Percentiles rank a stretch among this genome's conserved stretches.
These are phyloP conservation scores for Drosophila teissieri DNA, from an alignment of 1,140 invertebrate genomes.

Conservation along the genomic window DNA sequence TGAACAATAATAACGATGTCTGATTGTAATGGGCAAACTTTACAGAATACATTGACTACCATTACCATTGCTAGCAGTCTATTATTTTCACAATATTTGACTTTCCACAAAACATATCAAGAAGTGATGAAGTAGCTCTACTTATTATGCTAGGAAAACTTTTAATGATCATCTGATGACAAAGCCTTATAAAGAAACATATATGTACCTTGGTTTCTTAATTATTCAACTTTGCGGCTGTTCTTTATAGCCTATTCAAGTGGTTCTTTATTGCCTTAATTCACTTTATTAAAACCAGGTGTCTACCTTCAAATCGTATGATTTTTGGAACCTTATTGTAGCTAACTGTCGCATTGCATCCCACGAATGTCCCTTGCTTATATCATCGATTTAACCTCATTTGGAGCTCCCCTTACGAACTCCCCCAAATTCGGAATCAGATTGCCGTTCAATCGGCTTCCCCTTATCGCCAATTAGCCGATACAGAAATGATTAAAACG, in stretches of 20 bases:
- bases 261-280: too few species aligned
- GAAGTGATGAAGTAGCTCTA: too few species aligned
- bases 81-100: too few species aligned
- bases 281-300: too few species aligned
- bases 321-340: background rate
- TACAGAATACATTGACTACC: background rate
- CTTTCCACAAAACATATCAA: too few species aligned
- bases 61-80: background rate
- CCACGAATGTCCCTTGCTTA: background rate
- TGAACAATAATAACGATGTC: background rate
- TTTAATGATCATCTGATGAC: background rate
- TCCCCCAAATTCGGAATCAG: background rate
- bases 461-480: conserved; percentile 30
- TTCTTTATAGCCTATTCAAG: too few species aligned
- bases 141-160: background rate
- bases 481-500: conserved; percentile 24
- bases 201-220: too few species aligned
- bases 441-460: background rate
- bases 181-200: background rate
- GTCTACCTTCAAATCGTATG: background rate
- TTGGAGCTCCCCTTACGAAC: background rate
- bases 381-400: background rate
- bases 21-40: background rate
- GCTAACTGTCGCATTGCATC: background rate
- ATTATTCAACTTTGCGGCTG: too few species aligned